These are phyloP conservation scores for Drosophila nigrodunni DNA, from an alignment of 1,140 invertebrate species.

Conservation along the genomic window DNA sequence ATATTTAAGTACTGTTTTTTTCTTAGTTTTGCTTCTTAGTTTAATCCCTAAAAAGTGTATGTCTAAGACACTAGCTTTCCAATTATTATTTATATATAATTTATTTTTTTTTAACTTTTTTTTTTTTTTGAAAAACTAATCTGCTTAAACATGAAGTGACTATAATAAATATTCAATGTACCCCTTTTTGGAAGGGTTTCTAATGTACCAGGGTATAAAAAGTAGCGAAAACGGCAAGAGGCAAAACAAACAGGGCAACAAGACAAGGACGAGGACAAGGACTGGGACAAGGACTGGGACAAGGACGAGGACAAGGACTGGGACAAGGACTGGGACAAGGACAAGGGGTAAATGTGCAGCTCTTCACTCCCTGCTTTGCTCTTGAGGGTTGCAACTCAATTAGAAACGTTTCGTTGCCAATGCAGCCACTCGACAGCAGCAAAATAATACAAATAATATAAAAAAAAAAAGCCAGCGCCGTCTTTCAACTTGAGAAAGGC, in stretches of 20 bases:
- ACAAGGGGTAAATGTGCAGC: neutral
- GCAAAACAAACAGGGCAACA: conserved; percentile 67
- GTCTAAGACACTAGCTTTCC: too few species aligned
- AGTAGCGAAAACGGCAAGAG: conserved; percentile 73
- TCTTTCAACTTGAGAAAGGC: conserved; percentile 18
- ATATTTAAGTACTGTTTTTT: too few species aligned
- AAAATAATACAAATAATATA: neutral
- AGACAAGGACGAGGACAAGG: neutral
- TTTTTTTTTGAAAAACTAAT: too few species aligned
- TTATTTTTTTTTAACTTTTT: too few species aligned
- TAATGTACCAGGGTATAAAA: conserved; percentile 17
- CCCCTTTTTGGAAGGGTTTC: too few species aligned
- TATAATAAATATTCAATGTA: too few species aligned
- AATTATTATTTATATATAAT: too few species aligned
- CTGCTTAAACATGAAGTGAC: too few species aligned
- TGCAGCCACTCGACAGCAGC: conserved; percentile 25
- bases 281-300: neutral
- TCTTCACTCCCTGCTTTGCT: neutral
- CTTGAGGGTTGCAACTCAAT: conserved; percentile 50
- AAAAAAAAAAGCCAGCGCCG: conserved; percentile 12
- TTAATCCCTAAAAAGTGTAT: too few species aligned
- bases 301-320: neutral
- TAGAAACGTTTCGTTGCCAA: conserved; percentile 44
- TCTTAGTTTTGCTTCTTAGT: too few species aligned
- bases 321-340: neutral